A percentile compares a stretch with the other conserved stretches of the same genome.
These are phyloP conservation scores for Trissolcus basalis DNA, from an alignment of 1,140 invertebrate species.

Conservation along the genomic window DNA sequence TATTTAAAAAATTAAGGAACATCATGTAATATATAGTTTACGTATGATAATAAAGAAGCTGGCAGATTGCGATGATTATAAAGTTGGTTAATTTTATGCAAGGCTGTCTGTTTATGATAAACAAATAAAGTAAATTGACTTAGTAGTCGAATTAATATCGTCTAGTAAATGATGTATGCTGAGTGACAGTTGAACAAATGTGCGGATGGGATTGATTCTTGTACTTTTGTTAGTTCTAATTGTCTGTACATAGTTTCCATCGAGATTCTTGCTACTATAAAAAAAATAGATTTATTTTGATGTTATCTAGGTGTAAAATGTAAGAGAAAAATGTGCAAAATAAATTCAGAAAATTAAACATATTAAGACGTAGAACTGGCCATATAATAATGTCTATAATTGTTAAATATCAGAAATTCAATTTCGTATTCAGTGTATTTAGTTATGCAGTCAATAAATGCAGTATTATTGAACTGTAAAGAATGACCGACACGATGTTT, in stretches of 20 bases:
- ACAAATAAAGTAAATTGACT: slow-evolving; percentile 14
- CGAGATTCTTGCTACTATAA: slow-evolving; percentile 65
- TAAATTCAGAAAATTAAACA: slow-evolving; percentile 48
- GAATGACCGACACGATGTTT: slow-evolving; percentile 11
- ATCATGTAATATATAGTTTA: too few species aligned
- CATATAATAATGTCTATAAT: slow-evolving; percentile 70
- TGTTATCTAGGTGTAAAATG: slow-evolving; percentile 76
- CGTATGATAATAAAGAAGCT: too few species aligned
- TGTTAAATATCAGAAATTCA: slow-evolving; percentile 72
- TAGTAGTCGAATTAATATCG: slow-evolving; percentile 29
- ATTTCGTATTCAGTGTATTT: slow-evolving; percentile 75
- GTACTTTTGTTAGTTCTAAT: slow-evolving; percentile 62
- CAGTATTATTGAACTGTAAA: slow-evolving; percentile 69
- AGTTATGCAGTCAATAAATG: slow-evolving; percentile 73
- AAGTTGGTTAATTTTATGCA: background rate
- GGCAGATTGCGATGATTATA: too few species aligned
- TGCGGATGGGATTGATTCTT: slow-evolving; percentile 32
- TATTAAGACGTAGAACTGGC: slow-evolving; percentile 56
- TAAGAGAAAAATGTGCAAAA: slow-evolving; percentile 54
- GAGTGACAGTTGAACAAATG: slow-evolving; percentile 25
- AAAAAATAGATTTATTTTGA: slow-evolving; percentile 77
- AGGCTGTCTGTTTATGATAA: slow-evolving; percentile 39
- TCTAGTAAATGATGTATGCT: slow-evolving; percentile 22
- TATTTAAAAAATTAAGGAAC: too few species aligned
- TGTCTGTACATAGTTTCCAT: slow-evolving; percentile 68